Evolutionary conservation across 2,113 vertebrate species (phyloP).

Genomic region (Pleuronectes platessa): DNA sequence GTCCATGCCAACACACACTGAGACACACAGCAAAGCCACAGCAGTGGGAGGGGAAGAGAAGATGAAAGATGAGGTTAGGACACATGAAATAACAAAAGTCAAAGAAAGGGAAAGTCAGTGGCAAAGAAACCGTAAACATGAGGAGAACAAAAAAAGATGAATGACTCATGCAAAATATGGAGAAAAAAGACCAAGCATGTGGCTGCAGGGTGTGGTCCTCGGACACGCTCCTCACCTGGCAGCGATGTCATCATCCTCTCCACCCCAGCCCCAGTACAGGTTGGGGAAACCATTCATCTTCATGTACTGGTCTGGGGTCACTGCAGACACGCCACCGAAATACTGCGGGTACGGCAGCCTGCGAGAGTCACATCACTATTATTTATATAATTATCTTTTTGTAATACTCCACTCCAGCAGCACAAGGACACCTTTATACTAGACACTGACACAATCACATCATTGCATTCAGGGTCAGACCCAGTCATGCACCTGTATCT

Average conservation of each 20-base stretch:
- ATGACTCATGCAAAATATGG: conserved; percentile 10
- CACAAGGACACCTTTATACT: too few relatives aligned
- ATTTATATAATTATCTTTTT: too few relatives aligned
- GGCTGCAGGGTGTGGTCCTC: conserved; percentile 7
- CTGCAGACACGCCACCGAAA: conserved; percentile 93
- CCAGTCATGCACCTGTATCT: too few relatives aligned
- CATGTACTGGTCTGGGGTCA: conserved; percentile 95
- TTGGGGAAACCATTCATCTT: conserved; percentile 98
- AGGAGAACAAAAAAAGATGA: conserved; percentile 7
- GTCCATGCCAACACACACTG: conserved; percentile 46
- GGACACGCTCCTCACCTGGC: conserved; percentile 84
- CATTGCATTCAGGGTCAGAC: too few relatives aligned
- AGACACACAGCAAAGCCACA: conserved; percentile 63
- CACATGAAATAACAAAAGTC: conserved; percentile 20
- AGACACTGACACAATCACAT: too few relatives aligned
- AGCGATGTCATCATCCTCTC: conserved; percentile 95
- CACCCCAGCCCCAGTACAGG: conserved; percentile 96
- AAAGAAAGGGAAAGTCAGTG: conserved; percentile 35
- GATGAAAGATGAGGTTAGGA: conserved; percentile 53
- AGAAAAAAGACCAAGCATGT: conserved; percentile 1
- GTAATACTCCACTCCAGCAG: too few relatives aligned
- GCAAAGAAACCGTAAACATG: conserved; percentile 26
- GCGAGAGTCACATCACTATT: conserved; percentile 48
- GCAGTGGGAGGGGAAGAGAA: conserved; percentile 46
- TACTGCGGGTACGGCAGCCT: conserved; percentile 94